Evolutionary conservation across 2,797 vertebrate species (phyloP).

Genomic region (Brotogeris chrysoptera): DNA sequence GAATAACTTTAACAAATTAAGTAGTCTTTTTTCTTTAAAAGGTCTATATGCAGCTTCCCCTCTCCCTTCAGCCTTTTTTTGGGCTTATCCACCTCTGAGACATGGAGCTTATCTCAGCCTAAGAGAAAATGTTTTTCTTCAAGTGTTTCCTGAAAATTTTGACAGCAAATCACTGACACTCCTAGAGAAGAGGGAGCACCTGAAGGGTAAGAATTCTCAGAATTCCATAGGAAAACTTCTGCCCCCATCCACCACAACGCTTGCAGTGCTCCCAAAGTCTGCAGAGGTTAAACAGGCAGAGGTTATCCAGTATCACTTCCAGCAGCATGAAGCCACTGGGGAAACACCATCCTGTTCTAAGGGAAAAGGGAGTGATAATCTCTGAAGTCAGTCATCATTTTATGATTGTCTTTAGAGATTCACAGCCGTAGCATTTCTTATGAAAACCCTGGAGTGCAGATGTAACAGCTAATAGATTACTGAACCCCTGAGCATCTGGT

Average conservation of each 20-base stretch:
- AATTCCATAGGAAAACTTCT: background rate
- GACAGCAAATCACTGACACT: background rate
- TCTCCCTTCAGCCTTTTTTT: background rate
- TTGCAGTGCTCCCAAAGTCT: background rate
- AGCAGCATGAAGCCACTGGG: background rate
- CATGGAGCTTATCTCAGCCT: background rate
- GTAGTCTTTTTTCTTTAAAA: background rate
- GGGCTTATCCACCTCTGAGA: background rate
- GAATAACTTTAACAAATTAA: background rate
- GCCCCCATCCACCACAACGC: background rate
- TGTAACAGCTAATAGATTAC: background rate
- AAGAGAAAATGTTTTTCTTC: background rate
- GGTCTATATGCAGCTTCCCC: background rate
- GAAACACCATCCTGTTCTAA: conserved; percentile 1
- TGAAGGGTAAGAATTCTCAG: conserved; percentile 21
- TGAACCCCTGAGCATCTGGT: conserved; percentile 8
- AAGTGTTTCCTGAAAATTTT: background rate
- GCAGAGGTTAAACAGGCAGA: background rate
- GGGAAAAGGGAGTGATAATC: background rate
- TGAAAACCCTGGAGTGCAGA: conserved; percentile 39
- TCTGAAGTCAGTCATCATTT: conserved; percentile 18
- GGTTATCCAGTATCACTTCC: conserved; percentile 4
- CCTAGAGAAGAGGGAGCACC: background rate
- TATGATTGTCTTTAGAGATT: conserved; percentile 16
- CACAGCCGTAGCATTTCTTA: conserved; percentile 34